Evolutionary conservation across 2,113 vertebrate genomes (phyloP), one percentile per base, ranked within the genome.

Genomic region (Gila orcuttii): DNA sequence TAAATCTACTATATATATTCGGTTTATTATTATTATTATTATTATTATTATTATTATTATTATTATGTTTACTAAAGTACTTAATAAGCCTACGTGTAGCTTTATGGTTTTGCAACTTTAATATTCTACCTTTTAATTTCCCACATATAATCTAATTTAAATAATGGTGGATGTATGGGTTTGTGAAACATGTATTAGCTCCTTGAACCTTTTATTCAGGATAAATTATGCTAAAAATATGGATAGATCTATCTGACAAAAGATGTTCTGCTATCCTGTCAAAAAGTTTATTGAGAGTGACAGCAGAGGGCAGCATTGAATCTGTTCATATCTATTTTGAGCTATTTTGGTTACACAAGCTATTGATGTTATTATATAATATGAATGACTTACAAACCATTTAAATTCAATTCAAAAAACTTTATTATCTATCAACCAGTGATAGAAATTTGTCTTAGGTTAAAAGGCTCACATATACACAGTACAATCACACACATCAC

Each of bases 231-330:
- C 19, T 25, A 10, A 76, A 76, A 33, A 55, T 12, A 42, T 42
- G 36, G 36, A 42, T 71, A 2, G 10, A 42, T 39, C 33, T 71
- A 5, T 73, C 10, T 73, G 11, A 73, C 36, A 42, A 25, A 62
- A 25, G 23, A 62, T 62, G 59, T 2, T 62, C 23, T 23, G 21
- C 68, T 71, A 12, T 12, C 3, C 36, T 71, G 36, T 71, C 39
- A 42, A 69, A 36, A 6, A 4, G 36, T 5, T 15, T 15, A 15
- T 52, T 74, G 36, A 74, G 13, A 33, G 2, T 10, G 79, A 19
- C 88, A 85, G 33, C 81, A 89, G 88, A 77, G 85, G 88, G 88
- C 88, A 82, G 69, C 62, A 82, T 78, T 69, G 4, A 45, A 55
- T 68, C 25, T 52, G 62, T 25, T 21, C 60, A 50, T 23, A 2